These are phyloP conservation scores for Apis laboriosa DNA, from an alignment of 1,140 invertebrate genomes.

Conservation along the genomic window DNA sequence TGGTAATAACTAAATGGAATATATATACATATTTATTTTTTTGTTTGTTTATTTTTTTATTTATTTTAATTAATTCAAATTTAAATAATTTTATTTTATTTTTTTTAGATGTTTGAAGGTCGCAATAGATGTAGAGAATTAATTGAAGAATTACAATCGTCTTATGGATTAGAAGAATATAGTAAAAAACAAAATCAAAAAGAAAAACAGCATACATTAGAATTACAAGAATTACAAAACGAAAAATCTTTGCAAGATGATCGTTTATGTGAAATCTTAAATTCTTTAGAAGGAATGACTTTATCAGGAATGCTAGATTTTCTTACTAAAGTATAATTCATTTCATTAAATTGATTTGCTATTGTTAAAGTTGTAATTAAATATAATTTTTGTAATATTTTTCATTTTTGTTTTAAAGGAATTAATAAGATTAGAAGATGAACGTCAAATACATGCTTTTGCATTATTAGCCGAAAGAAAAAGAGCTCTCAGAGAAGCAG, in stretches of 20 bases:
- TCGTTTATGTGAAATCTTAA: constrained; percentile 80
- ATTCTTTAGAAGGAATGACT: constrained; percentile 84
- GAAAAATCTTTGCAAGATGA: constrained; percentile 73
- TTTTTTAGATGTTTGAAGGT: constrained; percentile 85
- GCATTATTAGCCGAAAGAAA: constrained; percentile 86
- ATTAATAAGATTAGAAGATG: constrained; percentile 86
- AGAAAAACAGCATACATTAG: constrained; percentile 77
- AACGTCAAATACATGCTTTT: constrained; percentile 87
- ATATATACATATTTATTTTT: no score
- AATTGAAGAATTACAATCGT: constrained; percentile 86
- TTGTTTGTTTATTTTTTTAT: no score
- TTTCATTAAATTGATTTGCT: constrained; percentile 6
- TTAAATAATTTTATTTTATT: neutral
- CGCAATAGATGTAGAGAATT: constrained; percentile 85
- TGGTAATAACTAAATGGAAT: constrained; percentile 79
- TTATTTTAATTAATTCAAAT: neutral
- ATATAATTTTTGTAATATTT: constrained; percentile 4
- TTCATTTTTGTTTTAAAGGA: constrained; percentile 80
- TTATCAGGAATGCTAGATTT: constrained; percentile 86
- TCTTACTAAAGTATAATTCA: constrained; percentile 82
- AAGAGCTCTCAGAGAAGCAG: constrained; percentile 85
- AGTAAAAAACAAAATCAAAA: constrained; percentile 77
- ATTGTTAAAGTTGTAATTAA: constrained; percentile 2
- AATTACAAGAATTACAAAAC: constrained; percentile 74
- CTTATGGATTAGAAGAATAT: constrained; percentile 83